Base-by-base conservation (phyloP, 2,888 invertebrate species). In the Tortrix viridana region DNA sequence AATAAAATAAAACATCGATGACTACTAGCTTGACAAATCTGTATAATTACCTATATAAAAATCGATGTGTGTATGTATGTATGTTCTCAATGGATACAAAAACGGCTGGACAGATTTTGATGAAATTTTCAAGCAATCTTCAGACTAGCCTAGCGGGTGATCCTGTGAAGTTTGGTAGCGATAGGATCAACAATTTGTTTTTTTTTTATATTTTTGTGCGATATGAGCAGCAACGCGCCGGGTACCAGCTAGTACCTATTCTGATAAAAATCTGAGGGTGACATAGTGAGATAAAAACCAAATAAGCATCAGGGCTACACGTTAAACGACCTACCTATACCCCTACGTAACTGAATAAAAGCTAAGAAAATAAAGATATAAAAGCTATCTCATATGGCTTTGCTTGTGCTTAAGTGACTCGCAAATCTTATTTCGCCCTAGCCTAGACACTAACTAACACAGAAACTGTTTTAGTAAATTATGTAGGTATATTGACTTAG, bases 371-470 rank as follows among this genome's bases (percentile, higher is more conserved):
- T 62, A 43, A 62, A 46, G 19, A 50, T 20, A 62, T 62, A 56
- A 62, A 62, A 22, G 23, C 50, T 46, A 62, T 62, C 56, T 52
- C 50, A 18, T 50, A 46, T 75, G 77, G 77, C 79, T 77, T 83
- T 80, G 80, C 77, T 83, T 80, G 79, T 73, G 67, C 38, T 62
- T 58, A 63, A 68, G 68, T 74, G 75, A 69, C 68, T 71, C 73
- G 19, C 69, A 75, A 75, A 74, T 72, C 71, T 66, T 62, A 69
- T 76, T 74, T 72, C 70, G 71, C 74, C 71, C 67, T 62, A 71
- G 65, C 65, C 68, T 61, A 70, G 64, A 65, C 68, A 60, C 67
- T 62, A 64, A 73, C 69, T 61, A 64, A 73, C 69, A 71, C 58
- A 74, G 68, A 68, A 65, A 63, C 57, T 5, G 49, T 55, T 65